Evolutionary conservation across 2,888 invertebrate genomes (phyloP).

Genomic region (Epistrophe eligans): DNA sequence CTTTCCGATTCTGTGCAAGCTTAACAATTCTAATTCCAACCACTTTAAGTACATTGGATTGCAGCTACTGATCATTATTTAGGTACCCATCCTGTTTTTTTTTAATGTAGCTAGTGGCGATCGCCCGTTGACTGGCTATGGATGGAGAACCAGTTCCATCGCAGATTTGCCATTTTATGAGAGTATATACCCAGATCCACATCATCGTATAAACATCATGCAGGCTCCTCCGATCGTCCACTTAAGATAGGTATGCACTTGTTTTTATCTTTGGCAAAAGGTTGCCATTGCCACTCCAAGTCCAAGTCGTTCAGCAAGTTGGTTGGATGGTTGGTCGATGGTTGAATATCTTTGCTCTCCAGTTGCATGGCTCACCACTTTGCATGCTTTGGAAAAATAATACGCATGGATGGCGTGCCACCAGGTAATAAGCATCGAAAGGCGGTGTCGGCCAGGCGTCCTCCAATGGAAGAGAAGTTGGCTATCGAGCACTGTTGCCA

Average conservation of each 20-base stretch:
- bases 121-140: constrained; percentile 1
- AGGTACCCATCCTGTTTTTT: constrained; percentile 62
- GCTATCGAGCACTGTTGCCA: constrained; percentile 72
- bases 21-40: constrained; percentile 50
- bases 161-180: constrained; percentile 59
- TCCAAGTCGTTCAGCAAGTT: constrained; percentile 65
- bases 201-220: constrained; percentile 1
- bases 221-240: constrained; percentile 53
- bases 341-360: constrained; percentile 54
- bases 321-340: constrained; percentile 60
- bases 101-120: constrained; percentile 62
- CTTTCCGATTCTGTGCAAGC: constrained; percentile 38
- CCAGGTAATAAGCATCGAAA: constrained; percentile 76
- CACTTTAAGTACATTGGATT: constrained; percentile 69
- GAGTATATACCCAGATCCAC: neutral
- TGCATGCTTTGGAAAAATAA: constrained; percentile 74
- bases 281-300: constrained; percentile 72
- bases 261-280: constrained; percentile 73
- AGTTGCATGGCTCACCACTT: constrained; percentile 68
- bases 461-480: constrained; percentile 75
- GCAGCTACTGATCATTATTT: constrained; percentile 75
- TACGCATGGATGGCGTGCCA: constrained; percentile 76
- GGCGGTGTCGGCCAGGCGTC: constrained; percentile 75
- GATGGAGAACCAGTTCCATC: constrained; percentile 61
- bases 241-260: constrained; percentile 74